Evolutionary conservation across 2,797 vertebrate genomes (phyloP).

Genomic region (Premnoplex brunnescens): DNA sequence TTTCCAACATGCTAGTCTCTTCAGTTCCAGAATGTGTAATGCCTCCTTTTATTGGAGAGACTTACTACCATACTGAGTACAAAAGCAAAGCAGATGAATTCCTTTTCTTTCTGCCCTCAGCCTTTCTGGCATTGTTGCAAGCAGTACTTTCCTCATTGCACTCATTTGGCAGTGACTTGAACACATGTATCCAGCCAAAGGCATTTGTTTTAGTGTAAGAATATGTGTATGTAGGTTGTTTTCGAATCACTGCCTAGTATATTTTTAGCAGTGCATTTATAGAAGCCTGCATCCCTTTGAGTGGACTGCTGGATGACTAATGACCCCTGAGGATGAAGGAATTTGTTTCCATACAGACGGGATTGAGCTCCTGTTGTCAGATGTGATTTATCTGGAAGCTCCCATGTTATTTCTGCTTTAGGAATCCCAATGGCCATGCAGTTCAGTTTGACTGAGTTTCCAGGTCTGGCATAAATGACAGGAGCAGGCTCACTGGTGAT

Average conservation of each 20-base stretch:
- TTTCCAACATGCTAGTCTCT: not conserved
- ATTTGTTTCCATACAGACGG: conserved; percentile 87
- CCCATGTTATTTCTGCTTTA: conserved; percentile 87
- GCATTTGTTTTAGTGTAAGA: conserved; percentile 72
- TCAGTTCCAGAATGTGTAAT: not conserved
- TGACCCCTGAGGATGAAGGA: conserved; percentile 89
- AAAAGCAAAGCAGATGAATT: not conserved
- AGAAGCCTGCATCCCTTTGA: conserved; percentile 83
- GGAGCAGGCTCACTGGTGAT: conserved; percentile 86
- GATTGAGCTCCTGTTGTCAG: conserved; percentile 81
- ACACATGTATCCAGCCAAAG: conserved; percentile 15
- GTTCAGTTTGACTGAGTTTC: conserved; percentile 85
- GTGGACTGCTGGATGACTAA: conserved; percentile 88
- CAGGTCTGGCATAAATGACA: conserved; percentile 82
- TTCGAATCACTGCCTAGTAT: conserved; percentile 86
- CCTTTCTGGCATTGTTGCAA: not conserved
- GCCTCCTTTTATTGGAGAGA: not conserved
- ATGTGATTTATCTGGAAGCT: conserved; percentile 85
- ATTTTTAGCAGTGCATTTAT: conserved; percentile 91
- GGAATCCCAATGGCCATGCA: conserved; percentile 86
- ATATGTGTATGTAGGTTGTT: conserved; percentile 87
- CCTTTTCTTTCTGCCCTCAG: not conserved
- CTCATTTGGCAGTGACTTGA: conserved; percentile 70
- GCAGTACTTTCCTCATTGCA: conserved; percentile 58
- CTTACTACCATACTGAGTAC: not conserved